These are phyloP conservation scores for Vanacampus margaritifer DNA, from an alignment of 2,113 vertebrate species.

Conservation along the genomic window DNA sequence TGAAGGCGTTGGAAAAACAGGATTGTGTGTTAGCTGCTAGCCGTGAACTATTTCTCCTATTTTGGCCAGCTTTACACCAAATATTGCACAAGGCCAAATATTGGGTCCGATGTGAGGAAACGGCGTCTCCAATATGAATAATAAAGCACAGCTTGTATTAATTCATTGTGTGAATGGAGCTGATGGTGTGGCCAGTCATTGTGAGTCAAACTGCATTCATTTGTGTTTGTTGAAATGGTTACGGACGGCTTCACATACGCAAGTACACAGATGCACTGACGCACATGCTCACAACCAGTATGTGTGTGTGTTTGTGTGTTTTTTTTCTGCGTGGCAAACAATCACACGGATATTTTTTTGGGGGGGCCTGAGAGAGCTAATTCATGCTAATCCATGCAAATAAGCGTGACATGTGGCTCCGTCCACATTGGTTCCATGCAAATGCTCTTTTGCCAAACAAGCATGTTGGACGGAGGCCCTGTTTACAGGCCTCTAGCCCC, in stretches of 20 bases:
- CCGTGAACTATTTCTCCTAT: too few relatives aligned
- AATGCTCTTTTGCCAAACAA: constrained; percentile 73
- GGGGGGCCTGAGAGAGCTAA: constrained; percentile 73
- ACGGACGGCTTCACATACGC: constrained; percentile 21
- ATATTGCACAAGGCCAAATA: neutral
- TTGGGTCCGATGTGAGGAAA: too few relatives aligned
- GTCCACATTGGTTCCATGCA: constrained; percentile 69
- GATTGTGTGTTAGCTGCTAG: too few relatives aligned
- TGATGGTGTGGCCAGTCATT: neutral
- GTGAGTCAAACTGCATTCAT: neutral
- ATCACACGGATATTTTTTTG: too few relatives aligned
- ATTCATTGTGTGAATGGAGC: neutral
- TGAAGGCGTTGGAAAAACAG: too few relatives aligned
- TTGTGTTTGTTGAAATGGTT: constrained; percentile 32
- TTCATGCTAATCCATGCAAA: constrained; percentile 77
- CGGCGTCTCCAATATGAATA: too few relatives aligned
- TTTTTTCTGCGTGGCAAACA: constrained; percentile 69
- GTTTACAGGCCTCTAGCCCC: constrained; percentile 30
- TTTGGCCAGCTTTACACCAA: neutral
- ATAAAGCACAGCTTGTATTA: neutral
- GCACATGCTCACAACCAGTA: constrained; percentile 28
- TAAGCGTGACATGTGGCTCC: constrained; percentile 67
- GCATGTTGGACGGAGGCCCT: constrained; percentile 49
- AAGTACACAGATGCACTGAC: constrained; percentile 10
- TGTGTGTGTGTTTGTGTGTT: constrained; percentile 29